A percentile compares a stretch with the other conserved stretches of the same genome.
Conservation (phyloP, 2,113 vertebrate genomes). For the Conger conger region DNA sequence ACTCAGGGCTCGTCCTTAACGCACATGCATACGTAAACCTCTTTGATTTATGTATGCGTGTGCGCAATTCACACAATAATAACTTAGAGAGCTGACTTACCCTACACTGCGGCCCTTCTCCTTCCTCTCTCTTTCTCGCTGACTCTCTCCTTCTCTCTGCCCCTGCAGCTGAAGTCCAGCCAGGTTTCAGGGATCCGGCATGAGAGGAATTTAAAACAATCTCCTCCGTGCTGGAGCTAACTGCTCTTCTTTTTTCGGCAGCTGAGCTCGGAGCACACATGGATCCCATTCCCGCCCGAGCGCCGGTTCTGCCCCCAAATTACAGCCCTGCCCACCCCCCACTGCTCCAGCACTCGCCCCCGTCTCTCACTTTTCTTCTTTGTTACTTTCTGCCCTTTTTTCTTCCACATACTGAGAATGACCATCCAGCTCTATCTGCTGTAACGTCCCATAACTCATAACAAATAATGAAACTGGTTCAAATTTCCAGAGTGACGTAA, state of each 20-base stretch:
- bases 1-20: no score
- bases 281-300: neutral
- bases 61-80: neutral
- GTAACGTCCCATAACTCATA: neutral
- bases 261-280: neutral
- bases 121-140: neutral
- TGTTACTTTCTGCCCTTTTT: neutral
- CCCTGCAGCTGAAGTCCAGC: constrained; percentile 3
- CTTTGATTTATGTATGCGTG: no score
- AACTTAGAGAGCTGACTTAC: neutral
- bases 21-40: no score
- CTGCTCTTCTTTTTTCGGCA: neutral
- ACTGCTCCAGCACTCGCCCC: neutral
- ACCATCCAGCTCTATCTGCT: neutral
- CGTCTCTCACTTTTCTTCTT: neutral
- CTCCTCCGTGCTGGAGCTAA: neutral
- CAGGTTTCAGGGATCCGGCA: constrained; percentile 1
- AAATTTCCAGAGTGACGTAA: neutral
- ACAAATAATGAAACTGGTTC: neutral
- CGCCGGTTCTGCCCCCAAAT: neutral
- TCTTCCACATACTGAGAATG: neutral
- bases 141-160: neutral
- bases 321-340: neutral
- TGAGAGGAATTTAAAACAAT: constrained; percentile 9
- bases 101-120: neutral